Conservation (phyloP, 2,113 vertebrate genomes). For the Shinisaurus crocodilurus region DNA sequence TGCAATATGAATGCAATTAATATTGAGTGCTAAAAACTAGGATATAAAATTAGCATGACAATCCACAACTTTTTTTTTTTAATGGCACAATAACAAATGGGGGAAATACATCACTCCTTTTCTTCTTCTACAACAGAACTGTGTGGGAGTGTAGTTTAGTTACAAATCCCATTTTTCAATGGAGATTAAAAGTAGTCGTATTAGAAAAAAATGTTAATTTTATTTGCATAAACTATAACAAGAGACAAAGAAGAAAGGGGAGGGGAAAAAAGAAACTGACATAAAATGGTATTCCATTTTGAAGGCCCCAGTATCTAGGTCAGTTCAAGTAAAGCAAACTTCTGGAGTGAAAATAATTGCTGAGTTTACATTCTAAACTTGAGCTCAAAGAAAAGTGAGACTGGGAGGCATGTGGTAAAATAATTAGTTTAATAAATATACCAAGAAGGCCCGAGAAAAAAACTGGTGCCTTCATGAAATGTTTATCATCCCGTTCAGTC, state of each 20-base stretch:
- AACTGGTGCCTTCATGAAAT: constrained; percentile 37
- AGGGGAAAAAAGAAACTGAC: constrained; percentile 14
- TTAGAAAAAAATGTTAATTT: constrained; percentile 62
- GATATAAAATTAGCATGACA: constrained; percentile 54
- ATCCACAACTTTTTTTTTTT: constrained; percentile 41
- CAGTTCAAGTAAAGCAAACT: constrained; percentile 47
- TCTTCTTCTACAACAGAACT: constrained; percentile 23
- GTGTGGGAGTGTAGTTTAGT: constrained; percentile 48
- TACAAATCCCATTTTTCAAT: constrained; percentile 64
- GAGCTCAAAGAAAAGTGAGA: constrained; percentile 23
- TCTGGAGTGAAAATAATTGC: constrained; percentile 43
- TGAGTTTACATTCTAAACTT: constrained; percentile 48
- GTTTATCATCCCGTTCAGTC: constrained; percentile 17
- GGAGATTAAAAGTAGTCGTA: constrained; percentile 47
- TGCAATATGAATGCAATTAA: constrained; percentile 62
- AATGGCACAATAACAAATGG: constrained; percentile 30
- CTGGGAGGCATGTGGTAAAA: constrained; percentile 31
- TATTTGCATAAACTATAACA: constrained; percentile 54
- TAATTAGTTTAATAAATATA: constrained; percentile 58
- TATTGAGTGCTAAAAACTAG: constrained; percentile 46
- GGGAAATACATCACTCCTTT: constrained; percentile 32
- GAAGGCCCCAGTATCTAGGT: constrained; percentile 22
- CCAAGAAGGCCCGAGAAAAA: constrained; percentile 24
- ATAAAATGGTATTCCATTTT: constrained; percentile 40
- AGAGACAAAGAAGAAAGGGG: constrained; percentile 38